These are phyloP conservation scores for Mimachlamys varia DNA, from an alignment of 2,888 invertebrate genomes.

Conservation along the genomic window DNA sequence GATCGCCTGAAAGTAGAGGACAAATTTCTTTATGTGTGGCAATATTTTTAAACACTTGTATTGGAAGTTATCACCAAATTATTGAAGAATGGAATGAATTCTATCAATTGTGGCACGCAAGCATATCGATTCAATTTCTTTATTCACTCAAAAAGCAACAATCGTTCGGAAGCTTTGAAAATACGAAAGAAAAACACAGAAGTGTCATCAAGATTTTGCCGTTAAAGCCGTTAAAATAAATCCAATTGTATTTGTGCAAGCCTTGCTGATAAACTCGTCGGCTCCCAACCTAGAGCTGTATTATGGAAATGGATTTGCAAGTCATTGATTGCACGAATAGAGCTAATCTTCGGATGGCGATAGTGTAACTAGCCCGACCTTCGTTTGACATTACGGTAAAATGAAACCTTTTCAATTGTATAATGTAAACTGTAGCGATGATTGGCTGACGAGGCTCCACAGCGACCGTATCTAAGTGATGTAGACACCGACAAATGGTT, in stretches of 20 bases:
- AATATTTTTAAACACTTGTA: neutral
- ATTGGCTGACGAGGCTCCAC: neutral
- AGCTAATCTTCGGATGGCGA: neutral
- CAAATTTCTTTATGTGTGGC: neutral
- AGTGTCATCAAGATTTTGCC: neutral
- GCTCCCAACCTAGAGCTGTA: neutral
- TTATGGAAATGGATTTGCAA: constrained; percentile 11
- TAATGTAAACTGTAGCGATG: neutral
- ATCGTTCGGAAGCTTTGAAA: neutral
- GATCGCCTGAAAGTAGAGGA: neutral
- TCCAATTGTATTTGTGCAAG: neutral
- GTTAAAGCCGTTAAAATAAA: neutral
- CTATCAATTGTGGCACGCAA: neutral
- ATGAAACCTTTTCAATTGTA: neutral
- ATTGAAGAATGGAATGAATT: too few species aligned
- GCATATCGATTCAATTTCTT: constrained; percentile 5
- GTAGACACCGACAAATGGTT: neutral
- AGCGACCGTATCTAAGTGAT: neutral
- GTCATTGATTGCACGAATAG: neutral
- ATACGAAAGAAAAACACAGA: neutral
- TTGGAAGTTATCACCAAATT: neutral
- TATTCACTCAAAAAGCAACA: neutral
- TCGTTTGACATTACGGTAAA: neutral
- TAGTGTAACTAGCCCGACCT: neutral
- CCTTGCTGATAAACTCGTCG: neutral